A percentile compares a stretch with the other conserved stretches of the same genome.
Conservation (phyloP, 2,797 vertebrate species). For the Eulemur coronatus region DNA sequence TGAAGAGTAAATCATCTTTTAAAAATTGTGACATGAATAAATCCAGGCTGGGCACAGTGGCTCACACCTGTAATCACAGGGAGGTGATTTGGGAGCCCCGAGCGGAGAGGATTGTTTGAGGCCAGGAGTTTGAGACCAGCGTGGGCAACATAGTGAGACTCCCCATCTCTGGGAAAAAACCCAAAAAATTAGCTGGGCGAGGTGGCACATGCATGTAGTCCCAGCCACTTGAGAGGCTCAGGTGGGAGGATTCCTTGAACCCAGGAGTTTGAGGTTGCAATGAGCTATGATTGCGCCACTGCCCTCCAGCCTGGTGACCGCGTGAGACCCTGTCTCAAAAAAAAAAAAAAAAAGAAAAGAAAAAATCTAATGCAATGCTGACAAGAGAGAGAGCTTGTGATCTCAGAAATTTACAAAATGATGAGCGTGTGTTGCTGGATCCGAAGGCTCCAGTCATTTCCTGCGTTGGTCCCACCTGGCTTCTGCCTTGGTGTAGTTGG, state of each 20-base stretch:
- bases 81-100: neutral
- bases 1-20: neutral
- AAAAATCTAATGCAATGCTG: neutral
- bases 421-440: neutral
- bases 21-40: neutral
- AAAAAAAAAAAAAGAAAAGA: neutral
- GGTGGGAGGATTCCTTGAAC: neutral
- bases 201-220: neutral
- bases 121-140: neutral
- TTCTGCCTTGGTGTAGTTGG: neutral
- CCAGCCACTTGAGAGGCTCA: neutral
- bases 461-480: neutral
- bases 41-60: neutral
- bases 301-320: neutral
- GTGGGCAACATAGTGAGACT: neutral
- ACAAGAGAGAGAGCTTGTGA: neutral
- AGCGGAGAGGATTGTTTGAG: too few species aligned
- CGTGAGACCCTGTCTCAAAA: neutral
- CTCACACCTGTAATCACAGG: neutral
- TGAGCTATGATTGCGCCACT: neutral
- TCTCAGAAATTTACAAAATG: neutral
- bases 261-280: neutral
- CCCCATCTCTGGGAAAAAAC: neutral
- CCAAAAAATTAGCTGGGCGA: neutral
- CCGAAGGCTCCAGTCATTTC: neutral